phyloP scores from a whole-genome alignment of 2,113 vertebrate genomes.

The Takifugu flavidus region DNA sequence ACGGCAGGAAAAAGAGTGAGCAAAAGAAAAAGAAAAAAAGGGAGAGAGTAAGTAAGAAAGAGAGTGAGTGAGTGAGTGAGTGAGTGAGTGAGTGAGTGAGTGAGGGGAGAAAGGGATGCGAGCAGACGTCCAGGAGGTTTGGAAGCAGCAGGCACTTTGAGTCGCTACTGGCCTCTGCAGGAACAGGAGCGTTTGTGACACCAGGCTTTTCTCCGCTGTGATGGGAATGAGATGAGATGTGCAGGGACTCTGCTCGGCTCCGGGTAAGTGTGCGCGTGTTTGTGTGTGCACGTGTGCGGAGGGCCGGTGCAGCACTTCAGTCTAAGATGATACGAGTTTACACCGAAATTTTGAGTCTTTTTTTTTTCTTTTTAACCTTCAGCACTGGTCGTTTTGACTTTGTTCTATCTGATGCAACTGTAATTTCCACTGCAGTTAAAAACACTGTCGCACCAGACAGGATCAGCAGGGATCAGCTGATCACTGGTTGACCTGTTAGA shows the following conservation, averaged over 20 bases:
- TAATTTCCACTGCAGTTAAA: slow-evolving; percentile 7
- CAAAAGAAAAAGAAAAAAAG: slow-evolving; percentile 12
- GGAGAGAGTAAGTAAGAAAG: slow-evolving; percentile 42
- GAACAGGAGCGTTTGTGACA: slow-evolving; percentile 82
- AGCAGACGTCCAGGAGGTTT: slow-evolving; percentile 57
- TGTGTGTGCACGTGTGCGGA: slow-evolving; percentile 17
- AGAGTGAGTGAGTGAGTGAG: slow-evolving; percentile 59
- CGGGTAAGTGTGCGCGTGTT: slow-evolving; percentile 70
- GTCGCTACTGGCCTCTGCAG: slow-evolving; percentile 80
- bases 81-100: slow-evolving; percentile 57
- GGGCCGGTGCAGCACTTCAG: neutral
- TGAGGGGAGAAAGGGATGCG: slow-evolving; percentile 58
- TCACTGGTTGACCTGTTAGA: slow-evolving; percentile 59
- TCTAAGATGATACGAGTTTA: neutral
- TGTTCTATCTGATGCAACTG: neutral
- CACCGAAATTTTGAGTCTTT: neutral
- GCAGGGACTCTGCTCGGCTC: slow-evolving; percentile 63
- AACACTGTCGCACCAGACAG: slow-evolving; percentile 25
- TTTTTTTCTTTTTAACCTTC: slow-evolving; percentile 7
- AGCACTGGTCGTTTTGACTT: neutral
- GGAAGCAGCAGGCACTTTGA: slow-evolving; percentile 72
- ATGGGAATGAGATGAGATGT: slow-evolving; percentile 77
- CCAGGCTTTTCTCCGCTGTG: slow-evolving; percentile 78
- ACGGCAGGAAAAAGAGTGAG: slow-evolving; percentile 64
- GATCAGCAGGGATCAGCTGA: slow-evolving; percentile 64